A percentile compares a stretch with the other conserved stretches of the same genome.
phyloP scores from a whole-genome alignment of 2,113 vertebrate species.

The Takifugu flavidus region DNA sequence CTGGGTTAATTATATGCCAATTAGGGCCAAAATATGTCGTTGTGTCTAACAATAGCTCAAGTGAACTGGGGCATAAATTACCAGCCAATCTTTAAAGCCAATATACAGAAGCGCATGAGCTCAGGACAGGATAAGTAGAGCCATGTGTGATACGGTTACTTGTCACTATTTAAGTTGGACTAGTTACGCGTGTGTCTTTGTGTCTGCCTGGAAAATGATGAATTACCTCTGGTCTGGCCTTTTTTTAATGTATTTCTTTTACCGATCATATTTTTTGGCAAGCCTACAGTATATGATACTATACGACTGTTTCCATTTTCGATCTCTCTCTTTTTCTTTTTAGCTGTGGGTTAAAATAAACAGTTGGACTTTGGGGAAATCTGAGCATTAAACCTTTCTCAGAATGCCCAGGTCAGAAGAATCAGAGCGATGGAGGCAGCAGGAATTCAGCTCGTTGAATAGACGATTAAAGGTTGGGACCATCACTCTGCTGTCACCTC shows the following conservation, averaged over 20 bases:
- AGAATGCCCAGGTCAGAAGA: slow-evolving; percentile 23
- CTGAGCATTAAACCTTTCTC: slow-evolving; percentile 46
- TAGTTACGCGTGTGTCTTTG: slow-evolving; percentile 35
- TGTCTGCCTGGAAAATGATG: slow-evolving; percentile 63
- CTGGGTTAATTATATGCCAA: too few relatives aligned
- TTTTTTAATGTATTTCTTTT: slow-evolving; percentile 57
- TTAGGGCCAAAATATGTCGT: background rate
- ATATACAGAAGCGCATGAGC: slow-evolving; percentile 39
- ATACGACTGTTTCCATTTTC: slow-evolving; percentile 54
- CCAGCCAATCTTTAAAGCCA: slow-evolving; percentile 46
- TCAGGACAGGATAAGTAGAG: slow-evolving; percentile 48
- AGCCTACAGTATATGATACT: slow-evolving; percentile 52
- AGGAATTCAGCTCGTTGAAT: slow-evolving; percentile 1
- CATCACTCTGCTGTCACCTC: background rate
- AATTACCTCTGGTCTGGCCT: slow-evolving; percentile 39
- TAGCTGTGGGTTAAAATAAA: background rate
- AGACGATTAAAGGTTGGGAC: slow-evolving; percentile 17
- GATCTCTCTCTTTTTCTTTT: slow-evolving; percentile 14
- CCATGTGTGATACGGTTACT: slow-evolving; percentile 52
- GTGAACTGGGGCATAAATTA: slow-evolving; percentile 24
- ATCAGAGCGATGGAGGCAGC: background rate
- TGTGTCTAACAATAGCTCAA: slow-evolving; percentile 20
- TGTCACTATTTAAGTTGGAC: slow-evolving; percentile 47
- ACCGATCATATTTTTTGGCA: slow-evolving; percentile 49
- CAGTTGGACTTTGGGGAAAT: slow-evolving; percentile 35